Percentiles rank a stretch among this genome's conserved stretches.
Evolutionary conservation across 2,113 vertebrate species (phyloP).

Genomic region (Dolichotis patagonum): DNA sequence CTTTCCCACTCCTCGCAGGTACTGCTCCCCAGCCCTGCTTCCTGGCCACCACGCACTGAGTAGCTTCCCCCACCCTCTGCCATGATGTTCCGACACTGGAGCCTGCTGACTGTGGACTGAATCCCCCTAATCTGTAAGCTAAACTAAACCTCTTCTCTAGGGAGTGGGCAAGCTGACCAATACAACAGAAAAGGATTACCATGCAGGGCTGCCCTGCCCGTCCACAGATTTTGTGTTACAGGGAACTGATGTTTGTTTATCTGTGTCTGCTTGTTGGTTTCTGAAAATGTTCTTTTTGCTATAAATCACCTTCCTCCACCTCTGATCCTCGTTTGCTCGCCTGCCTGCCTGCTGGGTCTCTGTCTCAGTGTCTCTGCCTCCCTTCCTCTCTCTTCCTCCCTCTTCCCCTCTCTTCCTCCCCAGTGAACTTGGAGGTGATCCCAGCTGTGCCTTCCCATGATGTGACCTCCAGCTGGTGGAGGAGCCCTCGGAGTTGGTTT

Average conservation of each 20-base stretch:
- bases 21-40: neutral
- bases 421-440: neutral
- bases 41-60: neutral
- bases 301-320: neutral
- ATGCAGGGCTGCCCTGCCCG: neutral
- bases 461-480: neutral
- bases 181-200: neutral
- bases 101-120: neutral
- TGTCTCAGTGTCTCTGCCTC: too few species aligned
- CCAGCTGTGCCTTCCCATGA: neutral
- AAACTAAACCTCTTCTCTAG: neutral
- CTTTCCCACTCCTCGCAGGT: too few species aligned
- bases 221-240: neutral
- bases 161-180: neutral
- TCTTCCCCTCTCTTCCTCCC: too few species aligned
- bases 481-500: neutral
- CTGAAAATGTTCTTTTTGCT: neutral
- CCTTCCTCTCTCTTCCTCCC: too few species aligned
- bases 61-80: neutral
- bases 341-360: too few species aligned
- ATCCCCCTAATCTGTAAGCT: neutral
- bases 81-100: neutral
- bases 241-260: neutral
- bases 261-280: neutral
- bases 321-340: neutral